Evolutionary conservation across 1,140 invertebrate species (phyloP), one percentile per base, ranked within the genome.

Genomic region (Dendrolimus punctatus): DNA sequence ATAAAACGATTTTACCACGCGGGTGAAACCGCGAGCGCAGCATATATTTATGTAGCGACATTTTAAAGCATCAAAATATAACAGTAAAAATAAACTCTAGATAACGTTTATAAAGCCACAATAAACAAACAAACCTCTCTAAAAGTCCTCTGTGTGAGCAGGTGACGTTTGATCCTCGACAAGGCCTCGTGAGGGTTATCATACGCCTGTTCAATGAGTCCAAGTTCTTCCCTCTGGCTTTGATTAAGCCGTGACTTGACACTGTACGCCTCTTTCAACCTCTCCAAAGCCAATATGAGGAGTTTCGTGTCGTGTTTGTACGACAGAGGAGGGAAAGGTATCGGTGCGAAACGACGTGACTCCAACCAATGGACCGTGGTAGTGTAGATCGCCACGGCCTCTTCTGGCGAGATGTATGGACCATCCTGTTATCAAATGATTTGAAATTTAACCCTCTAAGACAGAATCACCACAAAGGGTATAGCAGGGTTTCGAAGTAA

Each of bases 231-330:
- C 67, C 99, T 89, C 87, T 99, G 99, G 71, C 97, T 99, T 86
- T 99, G 98, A 88, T 99, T 99, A 46, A 99, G 80, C 40, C 99
- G 90, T 5, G 98, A 99, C 79, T 99, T 99, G 0, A 99, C 98
- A 74, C 97, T 99, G 88, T 99, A 99, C 0, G 98, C 98, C 89
- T 99, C 99, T 79, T 99, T 99, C 1, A 99, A 87, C 57, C 98
- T 89, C 87, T 99, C 99, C 46, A 99, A 85, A 1, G 98, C 98
- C 42, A 99, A 88, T 76, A 99, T 99, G 1, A 99, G 88, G 6
- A 99, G 87, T 84, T 99, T 99, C 0, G 99, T 99, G 86, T 99
- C 98, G 78, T 99, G 98, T 83, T 99, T 99, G 87, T 99, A 99
- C 0, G 98, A 99, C 0, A 99, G 89, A 0, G 99, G 99, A 8